A percentile compares a stretch with the other conserved stretches of the same genome.
phyloP scores from a whole-genome alignment of 2,113 vertebrate genomes.

The Atlantisia rogersi region DNA sequence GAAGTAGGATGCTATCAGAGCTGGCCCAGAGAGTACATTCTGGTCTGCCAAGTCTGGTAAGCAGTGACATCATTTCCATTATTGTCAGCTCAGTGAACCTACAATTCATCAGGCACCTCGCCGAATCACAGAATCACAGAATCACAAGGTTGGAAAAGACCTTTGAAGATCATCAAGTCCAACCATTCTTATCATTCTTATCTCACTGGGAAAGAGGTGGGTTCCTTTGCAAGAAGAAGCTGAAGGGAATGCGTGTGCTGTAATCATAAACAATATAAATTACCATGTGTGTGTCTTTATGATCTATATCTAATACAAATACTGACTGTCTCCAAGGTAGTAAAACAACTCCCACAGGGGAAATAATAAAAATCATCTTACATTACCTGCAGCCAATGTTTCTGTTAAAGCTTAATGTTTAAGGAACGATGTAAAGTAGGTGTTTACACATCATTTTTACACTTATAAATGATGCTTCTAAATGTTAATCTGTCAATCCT shows the following conservation, averaged over 20 bases:
- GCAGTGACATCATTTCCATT: background rate
- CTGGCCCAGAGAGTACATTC: background rate
- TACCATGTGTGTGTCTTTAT: background rate
- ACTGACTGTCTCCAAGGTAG: background rate
- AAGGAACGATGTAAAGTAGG: background rate
- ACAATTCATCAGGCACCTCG: background rate
- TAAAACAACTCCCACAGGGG: background rate
- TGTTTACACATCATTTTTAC: background rate
- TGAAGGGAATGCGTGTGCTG: background rate
- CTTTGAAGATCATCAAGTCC: no score
- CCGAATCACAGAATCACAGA: no score
- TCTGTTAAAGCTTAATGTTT: background rate
- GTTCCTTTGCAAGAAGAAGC: background rate
- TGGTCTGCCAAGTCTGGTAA: background rate
- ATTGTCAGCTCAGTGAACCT: background rate
- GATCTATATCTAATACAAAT: slow-evolving; percentile 29
- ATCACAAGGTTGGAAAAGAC: no score
- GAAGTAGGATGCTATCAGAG: background rate
- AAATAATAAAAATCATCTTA: background rate
- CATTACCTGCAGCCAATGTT: background rate
- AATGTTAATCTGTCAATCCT: background rate
- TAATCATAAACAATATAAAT: background rate
- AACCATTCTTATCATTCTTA: no score
- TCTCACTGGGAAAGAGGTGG: background rate
- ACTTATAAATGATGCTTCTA: background rate